Evolutionary conservation across 2,888 invertebrate genomes (phyloP), one percentile per base, ranked within the genome.

Genomic region (Pycnomerus fuliginosus): DNA sequence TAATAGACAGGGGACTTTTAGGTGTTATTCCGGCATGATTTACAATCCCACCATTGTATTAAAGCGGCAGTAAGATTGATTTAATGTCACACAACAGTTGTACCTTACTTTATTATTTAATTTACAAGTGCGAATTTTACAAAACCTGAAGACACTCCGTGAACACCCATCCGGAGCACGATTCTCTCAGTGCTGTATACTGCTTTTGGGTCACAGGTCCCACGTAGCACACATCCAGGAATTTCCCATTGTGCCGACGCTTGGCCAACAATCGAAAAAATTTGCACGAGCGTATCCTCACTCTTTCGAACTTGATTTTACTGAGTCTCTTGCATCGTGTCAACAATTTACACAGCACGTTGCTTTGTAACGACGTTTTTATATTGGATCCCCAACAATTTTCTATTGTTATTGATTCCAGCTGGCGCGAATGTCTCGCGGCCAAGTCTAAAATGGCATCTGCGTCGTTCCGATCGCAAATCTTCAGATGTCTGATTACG

Each of bases 301-400:
- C 47, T 13, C 17, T 25, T n/a, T 42, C 34, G 34, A 47, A 47
- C 25, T 42, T 37, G n/a, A 47, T 42, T 8, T 42, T 33, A 7
- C 13, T 38, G 8, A 42, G 16, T n/a, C 42, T 42, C 16, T 33
- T 33, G 20, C 47, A 42, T n/a, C 38, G 32, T 1, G 13, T 30
- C 7, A 47, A 20, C 15, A 47, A 33, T 8, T 38, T 42, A 11
- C 47, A 42, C 11, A 47, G 47, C 14, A 13, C 13, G 1, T 11
- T 2, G 17, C 47, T 47, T 8, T 25, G 16, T 4, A 47, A 16
- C 12, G 22, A 17, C 7, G 13, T 3, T 29, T n/a, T 22, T n/a
- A 13, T 4, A 7, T 13, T 3, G 8, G 36, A 25, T 1, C 47
- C 47, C 46, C 47, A 47, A 28, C 47, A 47, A 25, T 47, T 42